These are phyloP conservation scores for Barnardius zonarius DNA, from an alignment of 2,113 vertebrate genomes.

Conservation along the genomic window DNA sequence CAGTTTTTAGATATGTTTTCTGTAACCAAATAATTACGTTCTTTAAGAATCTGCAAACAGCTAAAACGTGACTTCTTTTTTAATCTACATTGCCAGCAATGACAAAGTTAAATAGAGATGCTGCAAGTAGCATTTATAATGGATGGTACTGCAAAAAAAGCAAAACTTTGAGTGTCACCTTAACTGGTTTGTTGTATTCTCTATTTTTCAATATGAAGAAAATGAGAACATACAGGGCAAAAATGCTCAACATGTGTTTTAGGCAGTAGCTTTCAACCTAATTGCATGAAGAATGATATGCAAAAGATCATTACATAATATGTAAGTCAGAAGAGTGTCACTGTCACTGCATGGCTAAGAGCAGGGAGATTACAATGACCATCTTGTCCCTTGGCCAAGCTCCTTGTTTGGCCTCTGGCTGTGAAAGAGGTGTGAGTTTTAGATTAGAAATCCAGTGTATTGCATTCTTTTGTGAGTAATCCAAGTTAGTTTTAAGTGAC, in stretches of 20 bases:
- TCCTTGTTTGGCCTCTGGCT: not conserved
- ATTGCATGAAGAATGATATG: not conserved
- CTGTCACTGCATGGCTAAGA: not conserved
- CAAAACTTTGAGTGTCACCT: not conserved
- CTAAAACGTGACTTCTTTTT: not conserved
- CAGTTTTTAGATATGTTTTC: not conserved
- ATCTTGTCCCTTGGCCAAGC: not conserved
- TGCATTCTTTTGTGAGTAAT: not conserved
- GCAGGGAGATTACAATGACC: not conserved
- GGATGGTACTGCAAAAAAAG: not conserved
- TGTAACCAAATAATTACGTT: not conserved
- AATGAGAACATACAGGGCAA: not conserved
- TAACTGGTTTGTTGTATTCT: not conserved
- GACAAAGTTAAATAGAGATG: not conserved
- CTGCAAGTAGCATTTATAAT: not conserved
- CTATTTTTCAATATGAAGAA: not conserved
- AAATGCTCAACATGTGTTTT: not conserved
- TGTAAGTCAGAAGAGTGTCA: not conserved
- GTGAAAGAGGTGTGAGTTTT: not conserved
- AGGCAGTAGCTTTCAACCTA: not conserved
- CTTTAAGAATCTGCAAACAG: not conserved
- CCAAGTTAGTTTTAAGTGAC: not conserved
- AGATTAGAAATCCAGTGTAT: not conserved
- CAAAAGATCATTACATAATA: not conserved
- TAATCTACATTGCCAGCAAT: not conserved